A percentile compares a stretch with the other conserved stretches of the same genome.
Conservation (phyloP, 1,140 invertebrate species). For the Zaprionus capensis region DNA sequence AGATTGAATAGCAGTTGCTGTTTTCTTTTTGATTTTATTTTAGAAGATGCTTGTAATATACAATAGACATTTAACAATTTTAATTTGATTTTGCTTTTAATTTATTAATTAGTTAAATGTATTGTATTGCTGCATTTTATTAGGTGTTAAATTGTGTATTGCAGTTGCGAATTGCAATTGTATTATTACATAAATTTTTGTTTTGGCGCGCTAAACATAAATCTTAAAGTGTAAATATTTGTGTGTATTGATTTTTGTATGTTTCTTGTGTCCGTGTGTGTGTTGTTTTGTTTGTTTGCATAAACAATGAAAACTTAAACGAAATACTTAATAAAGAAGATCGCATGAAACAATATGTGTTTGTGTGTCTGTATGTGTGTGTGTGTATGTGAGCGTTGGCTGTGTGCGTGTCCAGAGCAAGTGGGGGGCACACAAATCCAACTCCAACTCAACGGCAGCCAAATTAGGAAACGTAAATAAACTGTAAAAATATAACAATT, state of each 20-base stretch:
- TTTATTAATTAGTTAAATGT: conserved; percentile 57
- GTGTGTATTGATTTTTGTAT: conserved; percentile 47
- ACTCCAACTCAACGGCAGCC: conserved; percentile 78
- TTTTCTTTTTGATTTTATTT: conserved; percentile 32
- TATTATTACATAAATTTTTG: conserved; percentile 69
- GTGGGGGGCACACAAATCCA: conserved; percentile 39
- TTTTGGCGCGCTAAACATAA: conserved; percentile 81
- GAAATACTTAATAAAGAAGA: conserved; percentile 80
- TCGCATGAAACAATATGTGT: conserved; percentile 74
- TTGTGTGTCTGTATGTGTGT: conserved; percentile 36
- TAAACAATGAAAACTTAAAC: conserved; percentile 76
- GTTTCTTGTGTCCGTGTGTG: conserved; percentile 23
- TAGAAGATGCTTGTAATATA: conserved; percentile 47
- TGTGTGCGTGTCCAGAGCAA: conserved; percentile 50
- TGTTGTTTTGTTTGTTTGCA: conserved; percentile 41
- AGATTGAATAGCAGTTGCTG: neutral
- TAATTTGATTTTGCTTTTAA: conserved; percentile 29
- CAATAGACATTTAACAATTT: conserved; percentile 71
- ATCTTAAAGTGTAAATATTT: conserved; percentile 75
- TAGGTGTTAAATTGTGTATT: conserved; percentile 56
- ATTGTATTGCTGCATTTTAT: conserved; percentile 51
- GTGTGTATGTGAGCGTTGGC: conserved; percentile 44
- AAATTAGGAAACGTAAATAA: conserved; percentile 80
- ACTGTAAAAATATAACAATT: conserved; percentile 41
- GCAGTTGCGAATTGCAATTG: conserved; percentile 64